phyloP scores from a whole-genome alignment of 2,888 invertebrate species.

The Alcis repandata region DNA sequence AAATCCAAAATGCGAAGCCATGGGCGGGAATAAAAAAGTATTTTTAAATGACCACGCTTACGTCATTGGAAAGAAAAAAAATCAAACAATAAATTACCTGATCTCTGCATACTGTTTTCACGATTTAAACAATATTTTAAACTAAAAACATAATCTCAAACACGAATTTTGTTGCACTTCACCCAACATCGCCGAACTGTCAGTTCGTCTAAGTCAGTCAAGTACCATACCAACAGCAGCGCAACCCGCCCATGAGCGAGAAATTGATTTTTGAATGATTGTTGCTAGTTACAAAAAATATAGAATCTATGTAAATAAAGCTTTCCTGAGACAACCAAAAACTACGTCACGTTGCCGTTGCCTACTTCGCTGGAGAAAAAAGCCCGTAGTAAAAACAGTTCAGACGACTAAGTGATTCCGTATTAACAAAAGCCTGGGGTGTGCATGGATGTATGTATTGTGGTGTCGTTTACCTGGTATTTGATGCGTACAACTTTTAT shows the following conservation, averaged over 20 bases:
- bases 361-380: too few species aligned
- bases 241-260: constrained; percentile 74
- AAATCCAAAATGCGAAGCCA: constrained; percentile 21
- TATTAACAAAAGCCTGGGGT: too few species aligned
- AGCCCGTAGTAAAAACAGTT: too few species aligned
- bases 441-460: too few species aligned
- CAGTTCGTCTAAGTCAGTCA: too few species aligned
- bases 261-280: constrained; percentile 75
- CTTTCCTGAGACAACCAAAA: not conserved
- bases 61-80: not conserved
- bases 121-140: constrained; percentile 65
- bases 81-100: constrained; percentile 44
- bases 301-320: not conserved
- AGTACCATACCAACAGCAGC: constrained; percentile 64
- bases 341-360: too few species aligned
- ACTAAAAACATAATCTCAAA: constrained; percentile 77
- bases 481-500: too few species aligned
- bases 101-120: constrained; percentile 50
- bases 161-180: constrained; percentile 68
- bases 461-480: too few species aligned
- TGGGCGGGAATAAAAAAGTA: constrained; percentile 43
- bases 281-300: constrained; percentile 59
- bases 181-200: constrained; percentile 67
- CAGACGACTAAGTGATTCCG: too few species aligned
- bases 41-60: not conserved